phyloP scores from a whole-genome alignment of 2,113 vertebrate species.

The Mobula hypostoma region DNA sequence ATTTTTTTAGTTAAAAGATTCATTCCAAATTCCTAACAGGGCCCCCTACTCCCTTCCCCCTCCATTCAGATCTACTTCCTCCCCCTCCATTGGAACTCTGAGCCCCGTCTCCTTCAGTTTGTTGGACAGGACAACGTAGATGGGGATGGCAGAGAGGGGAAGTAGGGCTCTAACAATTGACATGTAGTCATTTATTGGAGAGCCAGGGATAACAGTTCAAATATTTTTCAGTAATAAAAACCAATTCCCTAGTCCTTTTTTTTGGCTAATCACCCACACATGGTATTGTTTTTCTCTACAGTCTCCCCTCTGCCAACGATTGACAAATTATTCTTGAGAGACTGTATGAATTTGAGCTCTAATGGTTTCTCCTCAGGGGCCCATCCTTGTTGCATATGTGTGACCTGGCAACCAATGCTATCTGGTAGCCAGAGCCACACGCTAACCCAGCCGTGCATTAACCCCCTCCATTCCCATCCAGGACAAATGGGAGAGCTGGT shows the following conservation, averaged over 20 bases:
- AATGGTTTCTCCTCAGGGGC: slow-evolving; percentile 30
- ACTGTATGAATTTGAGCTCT: slow-evolving; percentile 4
- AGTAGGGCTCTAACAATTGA: background rate
- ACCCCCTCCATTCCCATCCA: background rate
- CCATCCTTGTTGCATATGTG: slow-evolving; percentile 20
- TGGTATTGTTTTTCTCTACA: slow-evolving; percentile 23
- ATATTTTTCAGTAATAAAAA: background rate
- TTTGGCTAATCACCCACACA: slow-evolving; percentile 26
- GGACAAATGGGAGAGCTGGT: no score
- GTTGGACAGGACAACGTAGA: background rate
- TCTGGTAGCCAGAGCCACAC: background rate
- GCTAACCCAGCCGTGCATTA: background rate
- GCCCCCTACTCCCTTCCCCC: background rate
- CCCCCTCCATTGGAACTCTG: no score
- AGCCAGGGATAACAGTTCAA: background rate
- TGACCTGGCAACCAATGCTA: background rate
- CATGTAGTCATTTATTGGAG: background rate
- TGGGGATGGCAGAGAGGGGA: background rate
- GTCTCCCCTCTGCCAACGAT: background rate
- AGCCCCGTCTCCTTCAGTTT: background rate
- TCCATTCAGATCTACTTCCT: background rate
- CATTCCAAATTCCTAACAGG: background rate
- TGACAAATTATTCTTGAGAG: slow-evolving; percentile 36
- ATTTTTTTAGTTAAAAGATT: background rate
- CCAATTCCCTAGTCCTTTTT: background rate